Conservation (phyloP, 2,113 vertebrate species). For the Acrocephalus kingi region DNA sequence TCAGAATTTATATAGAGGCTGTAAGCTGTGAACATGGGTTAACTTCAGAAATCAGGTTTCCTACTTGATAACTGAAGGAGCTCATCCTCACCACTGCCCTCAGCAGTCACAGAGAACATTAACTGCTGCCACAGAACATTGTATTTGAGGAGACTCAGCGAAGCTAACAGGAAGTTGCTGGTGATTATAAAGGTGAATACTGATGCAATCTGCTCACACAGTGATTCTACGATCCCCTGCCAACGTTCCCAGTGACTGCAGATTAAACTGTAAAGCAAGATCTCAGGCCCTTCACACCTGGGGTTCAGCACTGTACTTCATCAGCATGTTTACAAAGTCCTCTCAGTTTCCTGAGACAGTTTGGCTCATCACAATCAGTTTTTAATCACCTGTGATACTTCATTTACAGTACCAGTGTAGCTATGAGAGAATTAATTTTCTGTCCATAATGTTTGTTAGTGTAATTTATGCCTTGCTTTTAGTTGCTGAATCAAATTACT, state of each 20-base stretch:
- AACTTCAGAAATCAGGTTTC: not conserved
- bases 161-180: not conserved
- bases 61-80: not conserved
- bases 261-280: not conserved
- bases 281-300: not conserved
- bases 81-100: not conserved
- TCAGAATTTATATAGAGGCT: not conserved
- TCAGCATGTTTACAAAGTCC: conserved; percentile 42
- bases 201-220: not conserved
- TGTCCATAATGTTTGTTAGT: conserved; percentile 58
- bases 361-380: conserved; percentile 48
- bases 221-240: not conserved
- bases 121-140: not conserved
- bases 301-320: not conserved
- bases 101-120: not conserved
- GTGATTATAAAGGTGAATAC: not conserved
- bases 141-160: not conserved
- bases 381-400: conserved; percentile 58
- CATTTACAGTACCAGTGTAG: conserved; percentile 55
- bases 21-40: not conserved
- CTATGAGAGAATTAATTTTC: conserved; percentile 73
- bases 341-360: not conserved
- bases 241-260: not conserved
- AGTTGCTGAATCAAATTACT: conserved; percentile 70
- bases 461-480: conserved; percentile 70